A percentile compares a stretch with the other conserved stretches of the same genome.
phyloP scores from a whole-genome alignment of 2,888 invertebrate genomes.

The Morpho helenor region DNA sequence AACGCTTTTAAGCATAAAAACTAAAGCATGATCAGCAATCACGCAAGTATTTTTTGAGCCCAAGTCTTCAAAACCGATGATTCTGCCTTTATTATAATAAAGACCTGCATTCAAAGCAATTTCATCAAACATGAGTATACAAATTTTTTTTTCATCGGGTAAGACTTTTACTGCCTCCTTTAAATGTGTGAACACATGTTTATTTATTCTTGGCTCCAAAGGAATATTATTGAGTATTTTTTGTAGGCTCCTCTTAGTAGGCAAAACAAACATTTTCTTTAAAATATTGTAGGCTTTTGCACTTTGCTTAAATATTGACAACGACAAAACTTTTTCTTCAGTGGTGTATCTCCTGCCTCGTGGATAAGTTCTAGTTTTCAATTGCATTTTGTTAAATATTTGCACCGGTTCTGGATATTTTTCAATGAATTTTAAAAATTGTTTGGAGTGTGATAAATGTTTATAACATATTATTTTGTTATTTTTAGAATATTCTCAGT shows the following conservation, averaged over 20 bases:
- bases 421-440: background rate
- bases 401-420: background rate
- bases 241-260: slow-evolving; percentile 7
- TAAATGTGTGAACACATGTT: background rate
- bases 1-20: slow-evolving; percentile 22
- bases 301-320: slow-evolving; percentile 10
- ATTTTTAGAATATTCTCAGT: no score
- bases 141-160: background rate
- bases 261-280: slow-evolving; percentile 5
- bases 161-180: slow-evolving; percentile 1
- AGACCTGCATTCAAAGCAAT: slow-evolving; percentile 8
- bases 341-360: slow-evolving; percentile 7
- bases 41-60: slow-evolving; percentile 4
- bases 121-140: slow-evolving; percentile 11
- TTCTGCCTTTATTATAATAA: background rate
- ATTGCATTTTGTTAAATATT: background rate
- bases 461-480: no score
- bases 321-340: slow-evolving; percentile 1
- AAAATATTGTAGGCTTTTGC: slow-evolving; percentile 7
- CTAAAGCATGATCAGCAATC: slow-evolving; percentile 22
- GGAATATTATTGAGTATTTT: background rate
- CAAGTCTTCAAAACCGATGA: slow-evolving; percentile 13
- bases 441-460: no score
- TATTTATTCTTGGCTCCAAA: slow-evolving; percentile 2
- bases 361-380: background rate